Percentiles rank a stretch among this genome's conserved stretches.
Conservation (phyloP, 2,113 vertebrate species). For the Mungos mungo region DNA sequence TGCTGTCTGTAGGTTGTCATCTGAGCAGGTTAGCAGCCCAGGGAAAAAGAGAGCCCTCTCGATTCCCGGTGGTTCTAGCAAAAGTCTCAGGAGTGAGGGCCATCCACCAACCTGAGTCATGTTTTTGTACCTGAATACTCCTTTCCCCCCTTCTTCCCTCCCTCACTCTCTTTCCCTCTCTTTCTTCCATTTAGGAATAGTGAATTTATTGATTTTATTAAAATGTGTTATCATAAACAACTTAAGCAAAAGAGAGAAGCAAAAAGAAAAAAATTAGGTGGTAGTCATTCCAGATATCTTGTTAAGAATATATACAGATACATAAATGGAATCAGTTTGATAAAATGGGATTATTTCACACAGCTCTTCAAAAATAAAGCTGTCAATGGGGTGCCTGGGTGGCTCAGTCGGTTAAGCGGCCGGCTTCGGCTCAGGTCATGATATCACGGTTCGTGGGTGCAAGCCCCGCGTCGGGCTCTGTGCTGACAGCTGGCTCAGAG, state of each 20-base stretch:
- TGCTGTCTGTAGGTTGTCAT: background rate
- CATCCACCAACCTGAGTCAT: background rate
- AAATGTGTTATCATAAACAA: background rate
- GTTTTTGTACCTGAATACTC: background rate
- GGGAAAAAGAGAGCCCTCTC: background rate
- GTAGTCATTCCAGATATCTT: background rate
- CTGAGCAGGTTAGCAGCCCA: background rate
- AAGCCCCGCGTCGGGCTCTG: too few species aligned
- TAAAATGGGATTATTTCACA: background rate
- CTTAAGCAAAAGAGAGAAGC: background rate
- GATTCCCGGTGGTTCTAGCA: background rate
- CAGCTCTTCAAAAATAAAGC: background rate
- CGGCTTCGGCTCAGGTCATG: too few species aligned
- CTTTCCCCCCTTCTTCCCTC: background rate
- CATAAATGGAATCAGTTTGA: background rate
- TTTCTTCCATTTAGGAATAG: background rate
- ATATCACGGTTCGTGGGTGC: too few species aligned
- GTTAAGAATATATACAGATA: background rate
- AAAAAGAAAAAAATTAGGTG: background rate
- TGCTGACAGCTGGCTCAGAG: too few species aligned
- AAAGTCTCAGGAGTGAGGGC: background rate
- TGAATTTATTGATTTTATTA: background rate
- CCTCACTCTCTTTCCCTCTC: fast-evolving
- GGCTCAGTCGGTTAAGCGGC: too few species aligned
- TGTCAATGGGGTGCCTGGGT: background rate